Evolutionary conservation across 1,140 invertebrate genomes (phyloP).

Genomic region (Tetragonula clypearis): DNA sequence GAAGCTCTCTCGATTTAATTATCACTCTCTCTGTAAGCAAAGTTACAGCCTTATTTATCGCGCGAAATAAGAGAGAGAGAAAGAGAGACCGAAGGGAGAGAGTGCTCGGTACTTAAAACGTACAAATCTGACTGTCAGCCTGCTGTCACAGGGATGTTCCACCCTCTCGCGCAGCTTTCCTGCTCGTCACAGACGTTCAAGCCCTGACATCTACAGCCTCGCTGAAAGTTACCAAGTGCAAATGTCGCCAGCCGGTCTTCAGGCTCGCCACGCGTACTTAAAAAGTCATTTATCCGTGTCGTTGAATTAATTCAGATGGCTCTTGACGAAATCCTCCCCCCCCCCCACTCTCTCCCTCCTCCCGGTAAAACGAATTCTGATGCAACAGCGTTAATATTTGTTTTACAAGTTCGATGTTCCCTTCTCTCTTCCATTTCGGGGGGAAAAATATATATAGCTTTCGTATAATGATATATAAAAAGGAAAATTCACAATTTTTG

Average conservation of each 20-base stretch:
- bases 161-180: conserved; percentile 59
- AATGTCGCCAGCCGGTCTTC: conserved; percentile 69
- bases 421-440: too few species aligned
- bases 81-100: conserved; percentile 50
- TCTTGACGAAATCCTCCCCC: neutral
- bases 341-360: too few species aligned
- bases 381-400: neutral
- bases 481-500: too few species aligned
- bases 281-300: conserved; percentile 35
- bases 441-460: too few species aligned
- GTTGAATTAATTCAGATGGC: neutral
- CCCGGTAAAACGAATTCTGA: neutral
- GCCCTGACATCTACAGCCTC: conserved; percentile 50
- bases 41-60: conserved; percentile 68
- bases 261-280: conserved; percentile 51
- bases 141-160: conserved; percentile 64
- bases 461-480: too few species aligned
- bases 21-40: conserved; percentile 49
- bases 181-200: conserved; percentile 52
- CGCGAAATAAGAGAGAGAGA: conserved; percentile 59
- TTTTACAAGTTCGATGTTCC: too few species aligned
- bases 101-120: conserved; percentile 64
- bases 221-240: conserved; percentile 65
- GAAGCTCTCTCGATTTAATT: conserved; percentile 67
- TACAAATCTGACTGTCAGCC: conserved; percentile 74